These are phyloP conservation scores for Fabriciana adippe DNA, from an alignment of 2,888 invertebrate genomes.

Conservation along the genomic window DNA sequence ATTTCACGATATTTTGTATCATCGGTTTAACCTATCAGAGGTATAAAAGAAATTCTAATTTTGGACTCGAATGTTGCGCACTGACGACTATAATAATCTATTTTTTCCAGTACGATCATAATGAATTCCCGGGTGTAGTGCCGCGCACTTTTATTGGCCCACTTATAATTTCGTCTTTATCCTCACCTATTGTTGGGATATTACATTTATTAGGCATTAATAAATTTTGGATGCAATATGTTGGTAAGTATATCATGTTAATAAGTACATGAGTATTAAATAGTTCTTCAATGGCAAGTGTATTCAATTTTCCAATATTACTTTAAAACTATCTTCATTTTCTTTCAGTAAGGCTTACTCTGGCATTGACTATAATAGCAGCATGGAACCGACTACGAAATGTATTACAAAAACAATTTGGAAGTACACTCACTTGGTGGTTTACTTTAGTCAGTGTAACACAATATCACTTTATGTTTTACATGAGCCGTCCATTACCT, in stretches of 20 bases:
- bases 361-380: conserved; percentile 89
- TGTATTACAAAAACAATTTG: conserved; percentile 89
- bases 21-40: conserved; percentile 91
- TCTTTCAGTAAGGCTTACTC: conserved; percentile 88
- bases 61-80: conserved; percentile 63
- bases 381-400: conserved; percentile 88
- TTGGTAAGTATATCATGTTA: conserved; percentile 83
- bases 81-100: conserved; percentile 40
- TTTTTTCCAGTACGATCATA: conserved; percentile 94
- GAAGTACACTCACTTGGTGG: conserved; percentile 90
- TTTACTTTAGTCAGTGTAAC: conserved; percentile 91
- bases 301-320: conserved; percentile 5
- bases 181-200: conserved; percentile 88
- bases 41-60: conserved; percentile 83
- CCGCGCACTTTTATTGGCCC: conserved; percentile 98
- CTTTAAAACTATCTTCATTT: background rate
- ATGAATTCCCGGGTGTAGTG: conserved; percentile 98
- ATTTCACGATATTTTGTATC: conserved; percentile 97
- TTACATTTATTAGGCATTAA: conserved; percentile 86
- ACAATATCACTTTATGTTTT: conserved; percentile 99
- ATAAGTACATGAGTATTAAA: background rate
- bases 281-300: background rate
- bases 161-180: conserved; percentile 88
- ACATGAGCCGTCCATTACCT: conserved; percentile 95
- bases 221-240: conserved; percentile 94